A percentile compares a stretch with the other conserved stretches of the same genome.
phyloP scores from a whole-genome alignment of 2,888 invertebrate genomes.

The Drosophila diplacantha region DNA sequence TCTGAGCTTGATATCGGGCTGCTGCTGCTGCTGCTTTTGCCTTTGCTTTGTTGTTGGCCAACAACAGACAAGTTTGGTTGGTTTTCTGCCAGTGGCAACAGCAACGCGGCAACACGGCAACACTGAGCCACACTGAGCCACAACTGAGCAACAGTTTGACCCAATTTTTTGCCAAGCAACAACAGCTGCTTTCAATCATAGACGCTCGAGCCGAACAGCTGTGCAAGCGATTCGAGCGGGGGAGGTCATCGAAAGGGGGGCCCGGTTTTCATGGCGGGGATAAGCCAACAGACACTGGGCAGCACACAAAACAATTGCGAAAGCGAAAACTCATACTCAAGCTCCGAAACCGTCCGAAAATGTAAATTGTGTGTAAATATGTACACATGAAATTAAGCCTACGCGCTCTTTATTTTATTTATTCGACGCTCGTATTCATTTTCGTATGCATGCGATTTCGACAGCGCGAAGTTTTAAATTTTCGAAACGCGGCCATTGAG shows the following conservation, averaged over 20 bases:
- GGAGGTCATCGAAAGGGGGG: conserved; percentile 36
- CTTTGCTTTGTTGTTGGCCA: conserved; percentile 43
- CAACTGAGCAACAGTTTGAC: conserved; percentile 60
- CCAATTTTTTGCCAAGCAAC: conserved; percentile 51
- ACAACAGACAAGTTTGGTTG: conserved; percentile 66
- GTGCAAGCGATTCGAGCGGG: conserved; percentile 50
- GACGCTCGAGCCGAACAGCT: conserved; percentile 55
- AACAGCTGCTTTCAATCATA: conserved; percentile 48
- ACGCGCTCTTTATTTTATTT: conserved; percentile 38
- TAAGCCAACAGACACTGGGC: conserved; percentile 26
- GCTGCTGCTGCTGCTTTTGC: conserved; percentile 6
- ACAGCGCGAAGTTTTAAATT: conserved; percentile 41
- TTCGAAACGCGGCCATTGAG: conserved; percentile 50
- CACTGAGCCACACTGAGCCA: conserved; percentile 17
- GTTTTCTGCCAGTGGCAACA: conserved; percentile 39
- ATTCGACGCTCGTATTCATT: conserved; percentile 35
- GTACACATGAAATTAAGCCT: conserved; percentile 59
- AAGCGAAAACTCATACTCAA: conserved; percentile 36
- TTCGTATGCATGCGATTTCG: conserved; percentile 49
- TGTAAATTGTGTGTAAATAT: conserved; percentile 48
- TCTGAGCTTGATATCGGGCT: conserved; percentile 35
- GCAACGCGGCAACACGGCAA: conserved; percentile 22
- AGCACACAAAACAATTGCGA: conserved; percentile 47
- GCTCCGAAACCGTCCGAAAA: conserved; percentile 38
- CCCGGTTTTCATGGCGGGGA: conserved; percentile 17